phyloP scores from a whole-genome alignment of 2,888 invertebrate species.

The Noctua janthe region DNA sequence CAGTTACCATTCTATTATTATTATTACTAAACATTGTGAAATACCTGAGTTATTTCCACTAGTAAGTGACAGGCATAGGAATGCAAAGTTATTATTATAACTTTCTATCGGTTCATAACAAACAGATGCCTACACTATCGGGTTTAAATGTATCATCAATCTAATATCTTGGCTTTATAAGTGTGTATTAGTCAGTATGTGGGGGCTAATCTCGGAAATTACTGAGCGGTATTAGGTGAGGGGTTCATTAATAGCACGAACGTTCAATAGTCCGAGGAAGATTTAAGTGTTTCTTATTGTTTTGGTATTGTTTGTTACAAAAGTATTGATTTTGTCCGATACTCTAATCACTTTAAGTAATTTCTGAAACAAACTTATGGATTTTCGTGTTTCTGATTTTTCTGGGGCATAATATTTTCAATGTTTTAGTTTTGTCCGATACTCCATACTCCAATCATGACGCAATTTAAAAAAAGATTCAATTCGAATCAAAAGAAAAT shows the following conservation, averaged over 20 bases:
- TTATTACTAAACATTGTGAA: conserved; percentile 10
- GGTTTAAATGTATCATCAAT: conserved; percentile 46
- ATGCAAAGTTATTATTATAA: conserved; percentile 39
- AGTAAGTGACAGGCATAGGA: conserved; percentile 37
- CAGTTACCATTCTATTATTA: not conserved
- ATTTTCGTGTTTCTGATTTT: not conserved
- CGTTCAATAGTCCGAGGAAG: not conserved
- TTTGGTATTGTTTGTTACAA: too few species aligned
- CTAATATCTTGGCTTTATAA: conserved; percentile 15
- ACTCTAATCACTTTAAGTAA: not conserved
- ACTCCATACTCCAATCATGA: not conserved
- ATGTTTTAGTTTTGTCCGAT: not conserved
- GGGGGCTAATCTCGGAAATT: conserved; percentile 16
- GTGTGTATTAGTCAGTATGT: conserved; percentile 7
- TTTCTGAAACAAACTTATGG: not conserved
- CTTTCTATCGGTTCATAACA: conserved; percentile 27
- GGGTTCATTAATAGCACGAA: not conserved
- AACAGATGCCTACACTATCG: conserved; percentile 48
- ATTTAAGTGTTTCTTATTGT: not conserved
- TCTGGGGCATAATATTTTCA: not conserved
- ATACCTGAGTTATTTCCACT: conserved; percentile 6
- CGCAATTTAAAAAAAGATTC: not conserved
- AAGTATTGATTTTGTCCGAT: not conserved
- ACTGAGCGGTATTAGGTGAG: not conserved
- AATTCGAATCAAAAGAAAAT: not conserved